phyloP scores from a whole-genome alignment of 2,797 vertebrate species.

The Tauraco hartlaubi region DNA sequence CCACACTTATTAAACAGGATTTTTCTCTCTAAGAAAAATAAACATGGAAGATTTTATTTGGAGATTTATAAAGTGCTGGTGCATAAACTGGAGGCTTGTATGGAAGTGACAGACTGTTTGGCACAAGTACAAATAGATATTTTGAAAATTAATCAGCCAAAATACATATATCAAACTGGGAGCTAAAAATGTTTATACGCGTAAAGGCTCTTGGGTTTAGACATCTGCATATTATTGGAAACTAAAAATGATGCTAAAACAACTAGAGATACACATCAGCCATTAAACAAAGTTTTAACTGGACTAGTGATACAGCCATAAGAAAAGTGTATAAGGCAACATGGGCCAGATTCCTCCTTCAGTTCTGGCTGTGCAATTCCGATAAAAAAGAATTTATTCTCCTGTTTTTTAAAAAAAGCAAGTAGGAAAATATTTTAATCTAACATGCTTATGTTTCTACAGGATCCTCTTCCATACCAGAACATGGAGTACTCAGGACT shows the following conservation, averaged over 20 bases:
- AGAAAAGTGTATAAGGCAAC: background rate
- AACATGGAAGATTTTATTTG: constrained; percentile 20
- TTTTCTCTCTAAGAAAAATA: constrained; percentile 39
- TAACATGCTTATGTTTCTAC: background rate
- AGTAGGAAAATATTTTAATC: background rate
- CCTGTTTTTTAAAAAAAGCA: background rate
- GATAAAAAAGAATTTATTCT: background rate
- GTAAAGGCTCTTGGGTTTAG: background rate
- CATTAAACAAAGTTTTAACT: background rate
- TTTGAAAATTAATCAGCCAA: constrained; percentile 29
- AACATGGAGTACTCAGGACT: background rate
- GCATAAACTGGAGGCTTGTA: background rate
- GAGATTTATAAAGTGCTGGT: constrained; percentile 29
- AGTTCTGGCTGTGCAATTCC: background rate
- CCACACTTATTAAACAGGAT: background rate
- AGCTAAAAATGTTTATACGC: constrained; percentile 19
- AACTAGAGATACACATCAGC: background rate
- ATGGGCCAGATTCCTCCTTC: background rate
- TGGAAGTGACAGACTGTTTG: constrained; percentile 16
- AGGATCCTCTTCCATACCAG: background rate
- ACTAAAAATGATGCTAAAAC: background rate
- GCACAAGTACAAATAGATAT: background rate
- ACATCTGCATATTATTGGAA: background rate
- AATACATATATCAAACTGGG: background rate
- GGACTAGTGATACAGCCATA: background rate